Percentiles rank a stretch among this genome's conserved stretches.
Evolutionary conservation across 2,888 invertebrate species (phyloP).

Genomic region (Dasysyrphus albostriatus): DNA sequence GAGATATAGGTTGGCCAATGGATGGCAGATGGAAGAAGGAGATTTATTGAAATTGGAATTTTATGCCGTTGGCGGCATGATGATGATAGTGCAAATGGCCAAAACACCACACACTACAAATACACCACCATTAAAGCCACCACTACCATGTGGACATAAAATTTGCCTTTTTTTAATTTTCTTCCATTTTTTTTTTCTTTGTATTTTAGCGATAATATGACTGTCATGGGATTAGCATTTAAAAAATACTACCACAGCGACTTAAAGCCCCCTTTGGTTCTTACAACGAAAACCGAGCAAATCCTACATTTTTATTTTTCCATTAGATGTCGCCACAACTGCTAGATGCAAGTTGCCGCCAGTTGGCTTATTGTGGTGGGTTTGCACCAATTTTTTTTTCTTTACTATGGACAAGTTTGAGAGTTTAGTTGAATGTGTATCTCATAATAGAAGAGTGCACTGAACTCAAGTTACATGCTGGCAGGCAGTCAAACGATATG

Average conservation of each 20-base stretch:
- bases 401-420: constrained; percentile 3
- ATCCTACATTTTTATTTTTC: constrained; percentile 20
- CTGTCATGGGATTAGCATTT: constrained; percentile 60
- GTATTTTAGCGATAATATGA: constrained; percentile 59
- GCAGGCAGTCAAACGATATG: constrained; percentile 34
- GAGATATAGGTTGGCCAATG: not conserved
- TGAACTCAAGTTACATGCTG: constrained; percentile 28
- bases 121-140: constrained; percentile 12
- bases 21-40: constrained; percentile 2
- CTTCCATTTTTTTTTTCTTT: constrained; percentile 18
- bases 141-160: constrained; percentile 36
- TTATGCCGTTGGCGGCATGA: constrained; percentile 43
- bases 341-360: not conserved
- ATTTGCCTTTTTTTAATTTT: constrained; percentile 10
- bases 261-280: not conserved
- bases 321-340: constrained; percentile 35
- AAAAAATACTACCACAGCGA: constrained; percentile 27
- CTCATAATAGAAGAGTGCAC: constrained; percentile 3
- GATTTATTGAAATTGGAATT: constrained; percentile 59
- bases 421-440: constrained; percentile 13
- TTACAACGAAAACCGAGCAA: constrained; percentile 9
- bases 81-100: constrained; percentile 35
- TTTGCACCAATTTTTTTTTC: constrained; percentile 13
- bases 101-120: constrained; percentile 20
- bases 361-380: constrained; percentile 25